These are phyloP conservation scores for Agrochola litura DNA, from an alignment of 2,888 invertebrate genomes.

Conservation along the genomic window DNA sequence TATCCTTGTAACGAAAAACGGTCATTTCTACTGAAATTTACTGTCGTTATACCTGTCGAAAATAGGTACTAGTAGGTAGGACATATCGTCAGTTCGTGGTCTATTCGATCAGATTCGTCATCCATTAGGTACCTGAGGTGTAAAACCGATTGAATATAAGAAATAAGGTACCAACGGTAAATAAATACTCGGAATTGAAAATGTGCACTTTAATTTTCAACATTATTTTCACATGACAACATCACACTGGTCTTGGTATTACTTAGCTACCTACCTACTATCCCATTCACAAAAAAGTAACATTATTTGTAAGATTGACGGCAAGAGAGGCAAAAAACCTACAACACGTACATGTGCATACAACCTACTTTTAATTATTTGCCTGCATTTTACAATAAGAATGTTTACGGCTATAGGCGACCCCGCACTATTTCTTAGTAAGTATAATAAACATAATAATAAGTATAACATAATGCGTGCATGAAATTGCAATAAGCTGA, in stretches of 20 bases:
- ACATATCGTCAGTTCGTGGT: background rate
- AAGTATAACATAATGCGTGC: background rate
- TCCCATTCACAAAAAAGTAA: conserved; percentile 11
- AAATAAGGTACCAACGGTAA: background rate
- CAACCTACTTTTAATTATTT: conserved; percentile 1
- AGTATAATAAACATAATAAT: background rate
- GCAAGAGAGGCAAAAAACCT: conserved; percentile 42
- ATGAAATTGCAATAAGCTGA: background rate
- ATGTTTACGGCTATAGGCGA: conserved; percentile 6
- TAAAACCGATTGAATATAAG: background rate
- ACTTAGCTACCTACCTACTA: conserved; percentile 10
- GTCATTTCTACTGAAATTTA: background rate
- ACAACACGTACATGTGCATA: conserved; percentile 17
- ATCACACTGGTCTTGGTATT: conserved; percentile 33
- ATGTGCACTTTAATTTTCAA: conserved; percentile 49
- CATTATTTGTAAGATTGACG: conserved; percentile 19
- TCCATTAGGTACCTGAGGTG: background rate
- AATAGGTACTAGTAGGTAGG: background rate
- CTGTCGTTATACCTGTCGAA: background rate
- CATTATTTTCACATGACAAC: conserved; percentile 36
- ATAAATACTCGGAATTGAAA: conserved; percentile 28
- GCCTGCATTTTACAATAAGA: conserved; percentile 7
- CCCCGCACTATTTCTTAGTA: conserved; percentile 10
- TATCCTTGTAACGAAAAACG: background rate
- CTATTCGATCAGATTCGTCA: background rate